Base-by-base conservation (phyloP, 2,797 vertebrate genomes). In the Protosalanx chinensis region DNA sequence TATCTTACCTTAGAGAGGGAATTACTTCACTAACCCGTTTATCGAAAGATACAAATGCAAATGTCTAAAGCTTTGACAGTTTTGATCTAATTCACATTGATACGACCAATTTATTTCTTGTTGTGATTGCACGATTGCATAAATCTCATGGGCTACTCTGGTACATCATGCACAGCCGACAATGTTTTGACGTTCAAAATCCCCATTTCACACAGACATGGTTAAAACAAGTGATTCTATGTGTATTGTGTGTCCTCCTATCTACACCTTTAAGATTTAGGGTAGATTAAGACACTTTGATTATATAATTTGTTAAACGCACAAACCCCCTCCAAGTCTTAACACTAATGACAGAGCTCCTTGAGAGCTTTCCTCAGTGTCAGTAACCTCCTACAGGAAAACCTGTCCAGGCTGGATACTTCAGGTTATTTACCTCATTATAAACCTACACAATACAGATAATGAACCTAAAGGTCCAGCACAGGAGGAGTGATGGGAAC, bases 291-390 rank as follows among this genome's bases (percentile, higher is more conserved):
- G 85, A 86, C 71, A 29, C 80, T 83, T 23, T 32, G 15, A 75
- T 88, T 87, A 88, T 64, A 82, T 86, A 81, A 88, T 76, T 71
- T 59, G 37, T 30, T 56, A 4, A 58, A 73, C 73, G 73, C 60
- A 65, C 72, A 56, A n/a, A 79, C 72, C 59, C 72, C 57, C 5
- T 37, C 7, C 33, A 12, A 16, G n/a, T 6, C 4, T 16, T 41
- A 29, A 29, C 23, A 60, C 4, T 62, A 33, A 62, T 30, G 32
- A 30, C 59, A 61, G 12, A 30, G 49, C 6, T 3, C 16, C 37
- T 5, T 46, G 64, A 13, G 35, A 16, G 51, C 18, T 56, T 46
- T 46, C 8, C 41, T 23, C 20, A 13, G 35, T 29, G 63, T 30
- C 18, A 18, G 35, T 18, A 63, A 5, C 16, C 32, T 63, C 3